These are phyloP conservation scores for Aviceda subcristata DNA, from an alignment of 2,113 vertebrate genomes.

Conservation along the genomic window DNA sequence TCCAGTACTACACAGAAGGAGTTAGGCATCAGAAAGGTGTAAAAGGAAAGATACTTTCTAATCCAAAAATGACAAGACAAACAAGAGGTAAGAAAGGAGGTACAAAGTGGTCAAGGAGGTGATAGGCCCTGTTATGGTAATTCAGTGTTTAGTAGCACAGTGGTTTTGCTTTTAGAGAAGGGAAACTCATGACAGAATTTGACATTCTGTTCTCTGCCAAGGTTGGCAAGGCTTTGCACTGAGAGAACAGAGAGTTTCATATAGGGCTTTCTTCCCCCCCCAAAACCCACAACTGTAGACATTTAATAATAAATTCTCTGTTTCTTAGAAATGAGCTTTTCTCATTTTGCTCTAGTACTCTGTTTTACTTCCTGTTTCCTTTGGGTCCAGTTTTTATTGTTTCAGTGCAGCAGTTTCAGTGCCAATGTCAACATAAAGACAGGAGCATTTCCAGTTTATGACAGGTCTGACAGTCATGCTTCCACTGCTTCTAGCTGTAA, in stretches of 20 bases:
- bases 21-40: not conserved
- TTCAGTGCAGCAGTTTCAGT: not conserved
- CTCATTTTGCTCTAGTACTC: constrained; percentile 10
- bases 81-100: not conserved
- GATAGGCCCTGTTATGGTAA: not conserved
- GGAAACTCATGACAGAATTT: not conserved
- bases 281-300: not conserved
- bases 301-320: not conserved
- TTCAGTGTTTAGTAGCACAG: not conserved
- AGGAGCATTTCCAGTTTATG: constrained; percentile 44
- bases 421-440: constrained; percentile 35
- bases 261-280: not conserved
- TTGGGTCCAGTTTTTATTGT: constrained; percentile 9
- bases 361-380: constrained; percentile 25
- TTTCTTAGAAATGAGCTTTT: constrained; percentile 38
- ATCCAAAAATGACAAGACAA: not conserved
- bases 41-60: not conserved
- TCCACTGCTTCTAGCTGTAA: not conserved
- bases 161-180: not conserved
- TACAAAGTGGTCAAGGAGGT: rapidly evolving
- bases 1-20: not conserved
- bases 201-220: not conserved
- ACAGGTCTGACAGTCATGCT: not conserved
- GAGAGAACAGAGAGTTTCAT: not conserved
- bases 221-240: not conserved